Conservation (phyloP, 1,140 invertebrate species). For the Drosophila bipectinata region DNA sequence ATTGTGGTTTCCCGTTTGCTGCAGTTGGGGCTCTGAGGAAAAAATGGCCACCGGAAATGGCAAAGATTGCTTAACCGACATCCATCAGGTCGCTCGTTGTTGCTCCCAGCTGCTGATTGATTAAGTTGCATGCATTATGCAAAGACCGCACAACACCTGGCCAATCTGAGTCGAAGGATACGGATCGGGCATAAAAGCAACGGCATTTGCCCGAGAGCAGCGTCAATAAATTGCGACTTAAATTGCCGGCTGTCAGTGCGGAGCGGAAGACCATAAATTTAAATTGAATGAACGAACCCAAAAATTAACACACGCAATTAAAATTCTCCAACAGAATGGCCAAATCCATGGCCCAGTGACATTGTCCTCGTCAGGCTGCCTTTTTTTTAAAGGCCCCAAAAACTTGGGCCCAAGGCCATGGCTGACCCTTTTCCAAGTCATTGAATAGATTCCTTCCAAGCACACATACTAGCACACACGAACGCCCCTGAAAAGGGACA, state of each 20-base stretch:
- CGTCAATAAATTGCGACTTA: conserved; percentile 66
- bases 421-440: conserved; percentile 75
- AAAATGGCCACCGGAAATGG: background rate
- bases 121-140: conserved; percentile 69
- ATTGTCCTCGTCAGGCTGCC: conserved; percentile 19
- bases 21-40: conserved; percentile 1
- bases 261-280: conserved; percentile 65
- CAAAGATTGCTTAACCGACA: conserved; percentile 10
- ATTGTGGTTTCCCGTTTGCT: conserved; percentile 56
- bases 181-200: conserved; percentile 13
- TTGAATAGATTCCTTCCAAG: conserved; percentile 60
- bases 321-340: conserved; percentile 57
- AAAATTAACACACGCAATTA: conserved; percentile 79
- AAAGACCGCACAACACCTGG: conserved; percentile 65
- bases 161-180: conserved; percentile 19
- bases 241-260: conserved; percentile 21
- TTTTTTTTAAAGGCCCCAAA: conserved; percentile 12
- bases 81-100: conserved; percentile 16
- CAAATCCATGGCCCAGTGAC: conserved; percentile 48
- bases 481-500: conserved; percentile 24
- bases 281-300: conserved; percentile 55
- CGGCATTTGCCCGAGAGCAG: conserved; percentile 27
- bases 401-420: conserved; percentile 21
- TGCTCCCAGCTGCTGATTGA: conserved; percentile 60
- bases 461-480: conserved; percentile 6